Evolutionary conservation across 1,140 invertebrate genomes (phyloP).

Genomic region (Ceratina calcarata): DNA sequence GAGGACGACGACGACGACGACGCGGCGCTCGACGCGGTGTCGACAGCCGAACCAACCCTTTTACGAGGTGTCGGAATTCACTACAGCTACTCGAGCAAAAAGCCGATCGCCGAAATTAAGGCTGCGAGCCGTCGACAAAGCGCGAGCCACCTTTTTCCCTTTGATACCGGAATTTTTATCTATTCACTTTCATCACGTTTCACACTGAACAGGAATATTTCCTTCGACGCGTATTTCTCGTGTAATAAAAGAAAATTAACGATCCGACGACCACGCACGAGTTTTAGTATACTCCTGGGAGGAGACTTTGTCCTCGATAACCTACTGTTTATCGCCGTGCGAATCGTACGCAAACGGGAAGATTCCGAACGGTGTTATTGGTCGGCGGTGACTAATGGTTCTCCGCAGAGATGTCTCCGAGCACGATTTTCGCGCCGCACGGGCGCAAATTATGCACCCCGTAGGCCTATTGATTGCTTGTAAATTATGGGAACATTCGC

Average conservation of each 20-base stretch:
- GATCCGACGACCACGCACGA: not conserved
- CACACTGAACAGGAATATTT: no score
- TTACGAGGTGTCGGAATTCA: constrained; percentile 53
- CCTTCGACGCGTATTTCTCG: no score
- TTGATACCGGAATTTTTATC: no score
- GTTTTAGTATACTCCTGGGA: not conserved
- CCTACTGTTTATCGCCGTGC: not conserved
- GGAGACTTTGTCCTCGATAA: not conserved
- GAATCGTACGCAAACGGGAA: constrained; percentile 1
- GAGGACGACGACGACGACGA: constrained; percentile 26
- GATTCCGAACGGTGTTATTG: constrained; percentile 19
- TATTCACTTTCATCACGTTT: no score
- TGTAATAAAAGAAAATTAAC: no score
- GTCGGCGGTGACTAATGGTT: constrained; percentile 26
- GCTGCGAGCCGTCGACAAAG: not conserved
- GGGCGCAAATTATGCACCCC: constrained; percentile 33
- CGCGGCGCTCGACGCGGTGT: not conserved
- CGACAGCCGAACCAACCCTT: constrained; percentile 41
- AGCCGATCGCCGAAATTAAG: constrained; percentile 48
- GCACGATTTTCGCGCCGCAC: constrained; percentile 16
- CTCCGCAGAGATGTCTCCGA: constrained; percentile 26
- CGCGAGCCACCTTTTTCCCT: no score
- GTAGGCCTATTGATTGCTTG: constrained; percentile 27
- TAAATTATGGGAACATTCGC: constrained; percentile 23
- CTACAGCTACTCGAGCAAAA: constrained; percentile 33